These are phyloP conservation scores for Gymnothorax reevesii DNA, from an alignment of 2,797 vertebrate genomes.

Conservation along the genomic window DNA sequence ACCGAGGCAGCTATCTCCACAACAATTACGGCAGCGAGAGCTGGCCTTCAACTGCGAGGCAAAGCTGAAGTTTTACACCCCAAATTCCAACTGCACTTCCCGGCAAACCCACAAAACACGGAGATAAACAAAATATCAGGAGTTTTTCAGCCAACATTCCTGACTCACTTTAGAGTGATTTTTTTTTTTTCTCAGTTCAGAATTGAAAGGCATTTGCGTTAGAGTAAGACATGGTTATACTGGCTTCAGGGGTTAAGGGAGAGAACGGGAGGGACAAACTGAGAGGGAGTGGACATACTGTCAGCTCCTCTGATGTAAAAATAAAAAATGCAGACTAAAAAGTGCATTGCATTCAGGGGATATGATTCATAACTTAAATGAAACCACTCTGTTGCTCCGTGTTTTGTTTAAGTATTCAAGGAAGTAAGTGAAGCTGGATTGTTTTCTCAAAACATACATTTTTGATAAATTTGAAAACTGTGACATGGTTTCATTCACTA, in stretches of 20 bases:
- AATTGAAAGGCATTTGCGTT: neutral
- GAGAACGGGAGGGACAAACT: neutral
- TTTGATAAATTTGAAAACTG: neutral
- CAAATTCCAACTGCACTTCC: neutral
- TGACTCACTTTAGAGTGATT: neutral
- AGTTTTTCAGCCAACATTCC: neutral
- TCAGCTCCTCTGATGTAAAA: neutral
- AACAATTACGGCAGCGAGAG: constrained; percentile 60
- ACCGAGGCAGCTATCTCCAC: constrained; percentile 52
- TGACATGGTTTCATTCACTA: neutral
- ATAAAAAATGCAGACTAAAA: too few relatives aligned
- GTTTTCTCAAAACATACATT: neutral
- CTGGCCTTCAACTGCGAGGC: constrained; percentile 49
- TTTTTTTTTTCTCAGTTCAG: neutral
- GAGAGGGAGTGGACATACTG: neutral
- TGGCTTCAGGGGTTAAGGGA: neutral
- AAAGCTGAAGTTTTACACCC: constrained; percentile 27
- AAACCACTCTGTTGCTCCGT: neutral
- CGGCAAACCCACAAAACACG: neutral
- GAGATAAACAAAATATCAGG: neutral
- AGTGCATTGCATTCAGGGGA: too few relatives aligned
- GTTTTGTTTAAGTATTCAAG: neutral
- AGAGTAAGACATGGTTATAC: neutral
- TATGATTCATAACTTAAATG: neutral
- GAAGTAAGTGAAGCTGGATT: neutral